Conservation (phyloP, 2,797 vertebrate species). For the Botia almorhae region DNA sequence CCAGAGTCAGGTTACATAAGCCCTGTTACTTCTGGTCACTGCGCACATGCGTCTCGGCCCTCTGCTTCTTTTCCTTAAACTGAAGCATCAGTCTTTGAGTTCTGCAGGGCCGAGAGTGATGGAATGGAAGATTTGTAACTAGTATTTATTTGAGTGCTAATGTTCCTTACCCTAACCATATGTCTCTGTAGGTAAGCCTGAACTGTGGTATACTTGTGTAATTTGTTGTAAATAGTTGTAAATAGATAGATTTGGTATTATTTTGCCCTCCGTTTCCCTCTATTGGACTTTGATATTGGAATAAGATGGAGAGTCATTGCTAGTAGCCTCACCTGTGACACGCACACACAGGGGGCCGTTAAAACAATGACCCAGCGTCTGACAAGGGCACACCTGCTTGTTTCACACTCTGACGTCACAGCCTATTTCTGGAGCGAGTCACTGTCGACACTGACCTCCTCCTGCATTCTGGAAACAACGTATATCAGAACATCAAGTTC, state of each 20-base stretch:
- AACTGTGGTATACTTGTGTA: background rate
- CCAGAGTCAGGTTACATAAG: conserved; percentile 43
- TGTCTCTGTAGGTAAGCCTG: background rate
- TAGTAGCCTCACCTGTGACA: conserved; percentile 19
- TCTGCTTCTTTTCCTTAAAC: background rate
- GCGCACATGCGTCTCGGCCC: conserved; percentile 22
- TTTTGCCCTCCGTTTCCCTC: conserved; percentile 4
- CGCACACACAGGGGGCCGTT: conserved; percentile 6
- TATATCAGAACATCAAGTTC: background rate
- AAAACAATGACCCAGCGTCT: conserved; percentile 34
- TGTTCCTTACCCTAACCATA: background rate
- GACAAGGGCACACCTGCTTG: conserved; percentile 57
- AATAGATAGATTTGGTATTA: conserved; percentile 4
- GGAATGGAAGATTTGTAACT: background rate
- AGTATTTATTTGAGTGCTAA: background rate
- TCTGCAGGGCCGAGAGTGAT: background rate
- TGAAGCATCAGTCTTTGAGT: background rate
- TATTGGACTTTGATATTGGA: background rate
- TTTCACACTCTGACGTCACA: conserved; percentile 41
- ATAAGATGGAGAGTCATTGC: conserved; percentile 11
- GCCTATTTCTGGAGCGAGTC: conserved; percentile 53
- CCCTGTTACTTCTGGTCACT: conserved; percentile 47
- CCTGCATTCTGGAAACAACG: conserved; percentile 29
- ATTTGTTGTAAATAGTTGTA: background rate
- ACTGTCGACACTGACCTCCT: conserved; percentile 41